Evolutionary conservation across 2,888 invertebrate species (phyloP), one percentile per base, ranked within the genome.

Genomic region (Lysandra bellargus): DNA sequence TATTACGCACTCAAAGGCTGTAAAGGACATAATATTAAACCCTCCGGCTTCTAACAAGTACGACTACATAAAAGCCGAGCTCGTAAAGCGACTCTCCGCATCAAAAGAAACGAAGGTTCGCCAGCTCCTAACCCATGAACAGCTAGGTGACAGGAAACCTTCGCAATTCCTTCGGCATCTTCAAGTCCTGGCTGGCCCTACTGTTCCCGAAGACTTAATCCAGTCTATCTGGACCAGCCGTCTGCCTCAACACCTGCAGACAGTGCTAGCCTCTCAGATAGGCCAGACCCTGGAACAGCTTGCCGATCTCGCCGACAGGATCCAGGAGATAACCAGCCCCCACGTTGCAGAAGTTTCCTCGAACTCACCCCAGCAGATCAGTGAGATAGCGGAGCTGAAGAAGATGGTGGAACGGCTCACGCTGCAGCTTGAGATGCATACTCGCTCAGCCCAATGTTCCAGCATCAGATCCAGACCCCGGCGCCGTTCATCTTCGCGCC

Each of bases 71-170:
- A 23, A 23, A 23, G 23, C 23, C 23, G n/a, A 4, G n/a, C 23
- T 23, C 12, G n/a, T 60, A 17, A 60, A 14, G 1, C 3, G 3
- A 37, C 33, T n/a, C 60, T 60, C 60, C n/a, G 17, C n/a, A 3
- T 60, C n/a, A 4, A n/a, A 49, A 12, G 12, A 49, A 12, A 49
- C 49, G 49, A 49, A 49, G 12, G 49, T 49, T 49, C 49, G 49
- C 14, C 53, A 53, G 53, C 53, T 53, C 14, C 53, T 53, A 14
- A 53, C 53, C 53, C 82, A 83, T 17, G 82, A 83, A 37, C 81
- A 83, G 73, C 73, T 83, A 0, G 84, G 83, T 1, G 83, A 83
- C 64, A 73, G 83, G 9, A 83, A 82, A 37, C 83, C 83, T 1
- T 82, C 83, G 0, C 83, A 83, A 30, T 83, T 83, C 30, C 80